phyloP scores from a whole-genome alignment of 2,113 vertebrate species.

The Eolophus roseicapilla region DNA sequence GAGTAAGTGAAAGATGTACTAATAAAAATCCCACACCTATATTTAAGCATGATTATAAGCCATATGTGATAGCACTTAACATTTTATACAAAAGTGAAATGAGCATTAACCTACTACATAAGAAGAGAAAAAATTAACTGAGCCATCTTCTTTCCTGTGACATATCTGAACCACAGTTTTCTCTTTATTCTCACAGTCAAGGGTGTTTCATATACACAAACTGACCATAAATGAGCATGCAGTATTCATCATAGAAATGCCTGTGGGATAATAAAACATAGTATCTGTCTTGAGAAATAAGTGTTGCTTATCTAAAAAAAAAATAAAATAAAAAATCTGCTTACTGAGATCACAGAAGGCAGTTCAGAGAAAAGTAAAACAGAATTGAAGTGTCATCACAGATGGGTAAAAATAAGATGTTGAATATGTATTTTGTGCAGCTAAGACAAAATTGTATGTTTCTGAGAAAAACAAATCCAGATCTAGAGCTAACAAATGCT shows the following conservation, averaged over 20 bases:
- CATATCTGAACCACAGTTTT: neutral
- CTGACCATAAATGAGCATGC: constrained; percentile 15
- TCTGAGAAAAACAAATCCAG: neutral
- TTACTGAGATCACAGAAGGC: constrained; percentile 1
- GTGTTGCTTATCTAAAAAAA: neutral
- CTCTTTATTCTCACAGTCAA: neutral
- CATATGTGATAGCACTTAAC: neutral
- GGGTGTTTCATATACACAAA: neutral
- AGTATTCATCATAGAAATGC: neutral
- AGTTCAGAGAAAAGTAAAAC: neutral
- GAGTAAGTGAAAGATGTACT: neutral
- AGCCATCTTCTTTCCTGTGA: neutral
- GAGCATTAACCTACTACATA: neutral
- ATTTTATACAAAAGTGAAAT: neutral
- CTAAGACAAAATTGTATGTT: neutral
- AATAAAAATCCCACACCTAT: neutral
- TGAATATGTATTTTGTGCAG: constrained; percentile 9
- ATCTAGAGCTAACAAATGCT: neutral
- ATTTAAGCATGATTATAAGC: neutral
- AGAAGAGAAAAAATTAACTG: neutral
- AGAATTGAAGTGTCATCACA: constrained; percentile 1
- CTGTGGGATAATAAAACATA: neutral
- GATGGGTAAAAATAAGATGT: neutral
- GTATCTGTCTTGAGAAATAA: neutral
- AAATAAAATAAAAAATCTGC: neutral